Conservation (phyloP, 2,797 vertebrate species). For the Artibeus lituratus region DNA sequence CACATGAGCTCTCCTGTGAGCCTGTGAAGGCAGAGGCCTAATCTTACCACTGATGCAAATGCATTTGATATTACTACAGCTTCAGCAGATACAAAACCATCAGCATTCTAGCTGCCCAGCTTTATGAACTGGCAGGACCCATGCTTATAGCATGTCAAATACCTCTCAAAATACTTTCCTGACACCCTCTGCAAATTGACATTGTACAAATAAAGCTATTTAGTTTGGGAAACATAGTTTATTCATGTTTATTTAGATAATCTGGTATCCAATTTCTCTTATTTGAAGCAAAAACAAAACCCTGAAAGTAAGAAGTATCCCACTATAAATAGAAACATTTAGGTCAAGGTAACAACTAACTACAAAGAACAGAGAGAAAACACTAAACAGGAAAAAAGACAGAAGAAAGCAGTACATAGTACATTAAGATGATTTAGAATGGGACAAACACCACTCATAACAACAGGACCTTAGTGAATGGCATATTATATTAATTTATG, state of each 20-base stretch:
- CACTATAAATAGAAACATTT: constrained; percentile 3
- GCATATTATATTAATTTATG: neutral
- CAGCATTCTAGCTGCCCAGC: neutral
- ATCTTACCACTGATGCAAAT: neutral
- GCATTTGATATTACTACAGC: neutral
- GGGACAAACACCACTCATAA: neutral
- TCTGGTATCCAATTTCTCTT: neutral
- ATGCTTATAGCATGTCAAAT: neutral
- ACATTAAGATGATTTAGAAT: constrained; percentile 19
- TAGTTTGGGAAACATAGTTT: no score
- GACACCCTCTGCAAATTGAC: neutral
- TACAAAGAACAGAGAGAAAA: neutral
- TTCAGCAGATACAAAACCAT: neutral
- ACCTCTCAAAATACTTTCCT: neutral
- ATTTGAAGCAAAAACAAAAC: constrained; percentile 35
- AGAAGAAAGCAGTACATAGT: neutral
- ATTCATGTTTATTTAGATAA: constrained; percentile 21
- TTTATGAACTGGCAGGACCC: neutral
- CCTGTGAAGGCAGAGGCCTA: neutral
- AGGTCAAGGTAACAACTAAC: constrained; percentile 33
- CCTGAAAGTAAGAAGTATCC: neutral
- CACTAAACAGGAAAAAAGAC: neutral
- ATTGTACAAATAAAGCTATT: no score
- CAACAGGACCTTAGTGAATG: neutral
- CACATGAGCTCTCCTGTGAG: neutral